These are phyloP conservation scores for Notospermus geniculatus DNA, from an alignment of 1,140 invertebrate genomes.

Conservation along the genomic window DNA sequence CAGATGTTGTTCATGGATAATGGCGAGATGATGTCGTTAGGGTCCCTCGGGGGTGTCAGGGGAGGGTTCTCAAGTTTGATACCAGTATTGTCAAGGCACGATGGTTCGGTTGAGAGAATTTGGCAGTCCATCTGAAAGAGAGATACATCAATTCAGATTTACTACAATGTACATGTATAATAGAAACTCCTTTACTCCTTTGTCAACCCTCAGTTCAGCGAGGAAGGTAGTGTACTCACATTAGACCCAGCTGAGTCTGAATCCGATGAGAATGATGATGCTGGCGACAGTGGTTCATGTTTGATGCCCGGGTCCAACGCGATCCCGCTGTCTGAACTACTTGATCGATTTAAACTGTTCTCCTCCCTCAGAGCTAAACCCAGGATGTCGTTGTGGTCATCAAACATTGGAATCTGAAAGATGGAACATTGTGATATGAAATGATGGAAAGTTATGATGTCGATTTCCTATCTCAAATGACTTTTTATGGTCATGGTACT, in stretches of 20 bases:
- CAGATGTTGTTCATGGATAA: neutral
- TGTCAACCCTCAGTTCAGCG: too few species aligned
- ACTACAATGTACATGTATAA: too few species aligned
- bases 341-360: constrained; percentile 4
- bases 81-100: neutral
- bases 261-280: constrained; percentile 26
- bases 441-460: neutral
- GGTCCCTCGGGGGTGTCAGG: neutral
- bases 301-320: constrained; percentile 22
- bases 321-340: constrained; percentile 12
- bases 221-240: too few species aligned
- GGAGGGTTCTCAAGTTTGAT: constrained; percentile 5
- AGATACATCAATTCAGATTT: constrained; percentile 4
- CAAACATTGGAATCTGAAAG: constrained; percentile 26
- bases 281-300: constrained; percentile 34
- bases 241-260: constrained; percentile 24
- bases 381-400: constrained; percentile 39
- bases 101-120: constrained; percentile 9
- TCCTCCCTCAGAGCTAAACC: constrained; percentile 35
- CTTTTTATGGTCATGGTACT: too few species aligned
- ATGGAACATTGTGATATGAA: neutral
- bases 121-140: constrained; percentile 16
- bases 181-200: too few species aligned
- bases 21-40: neutral
- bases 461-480: too few species aligned